Evolutionary conservation across 2,888 invertebrate genomes (phyloP).

Genomic region (Himalopsyche anomala): DNA sequence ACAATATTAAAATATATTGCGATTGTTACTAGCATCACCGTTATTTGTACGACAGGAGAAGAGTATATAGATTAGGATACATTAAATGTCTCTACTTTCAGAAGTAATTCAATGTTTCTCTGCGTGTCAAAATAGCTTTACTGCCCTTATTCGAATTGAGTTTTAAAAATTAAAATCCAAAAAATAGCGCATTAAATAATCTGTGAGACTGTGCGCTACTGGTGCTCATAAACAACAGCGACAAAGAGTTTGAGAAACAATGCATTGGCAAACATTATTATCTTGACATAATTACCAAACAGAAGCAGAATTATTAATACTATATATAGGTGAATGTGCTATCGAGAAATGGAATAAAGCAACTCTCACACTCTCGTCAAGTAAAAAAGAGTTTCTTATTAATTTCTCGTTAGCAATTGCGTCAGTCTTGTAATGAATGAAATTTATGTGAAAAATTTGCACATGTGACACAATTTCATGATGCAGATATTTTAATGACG

Average conservation of each 20-base stretch:
- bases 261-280: constrained; percentile 5
- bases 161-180: too few species aligned
- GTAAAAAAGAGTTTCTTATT: not conserved
- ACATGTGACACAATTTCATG: not conserved
- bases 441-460: not conserved
- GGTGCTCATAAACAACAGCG: not conserved
- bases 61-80: too few species aligned
- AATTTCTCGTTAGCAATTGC: not conserved
- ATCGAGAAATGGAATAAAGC: constrained; percentile 23
- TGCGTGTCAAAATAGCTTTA: too few species aligned
- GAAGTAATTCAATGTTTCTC: too few species aligned
- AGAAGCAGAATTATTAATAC: not conserved
- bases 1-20: too few species aligned
- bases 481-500: too few species aligned
- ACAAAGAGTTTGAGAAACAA: not conserved
- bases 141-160: too few species aligned
- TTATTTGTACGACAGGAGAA: too few species aligned
- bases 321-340: constrained; percentile 23
- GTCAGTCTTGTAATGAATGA: not conserved
- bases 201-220: not conserved
- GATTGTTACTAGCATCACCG: too few species aligned
- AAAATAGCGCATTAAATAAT: too few species aligned
- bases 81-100: too few species aligned
- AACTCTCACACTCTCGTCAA: not conserved
- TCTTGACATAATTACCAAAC: constrained; percentile 36